These are phyloP conservation scores for Merluccius polli DNA, from an alignment of 2,797 vertebrate species.

Conservation along the genomic window DNA sequence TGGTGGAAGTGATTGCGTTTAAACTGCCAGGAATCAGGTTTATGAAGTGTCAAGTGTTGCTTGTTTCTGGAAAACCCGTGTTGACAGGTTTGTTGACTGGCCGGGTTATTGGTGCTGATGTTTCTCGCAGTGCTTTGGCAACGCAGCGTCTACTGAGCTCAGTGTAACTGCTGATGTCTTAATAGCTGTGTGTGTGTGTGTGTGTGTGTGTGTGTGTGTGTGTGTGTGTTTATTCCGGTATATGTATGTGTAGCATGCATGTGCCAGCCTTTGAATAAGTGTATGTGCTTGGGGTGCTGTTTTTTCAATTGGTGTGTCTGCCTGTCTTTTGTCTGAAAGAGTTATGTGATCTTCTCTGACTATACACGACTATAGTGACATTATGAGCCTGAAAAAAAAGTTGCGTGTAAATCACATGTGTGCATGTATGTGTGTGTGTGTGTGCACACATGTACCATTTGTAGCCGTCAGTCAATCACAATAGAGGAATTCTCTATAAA, in stretches of 20 bases:
- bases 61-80: conserved; percentile 23
- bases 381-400: conserved; percentile 52
- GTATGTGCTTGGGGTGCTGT: background rate
- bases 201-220: conserved; percentile 21
- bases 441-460: conserved; percentile 49
- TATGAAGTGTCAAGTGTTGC: conserved; percentile 19
- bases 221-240: conserved; percentile 14
- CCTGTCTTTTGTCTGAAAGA: conserved; percentile 47
- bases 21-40: conserved; percentile 8
- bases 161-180: conserved; percentile 48
- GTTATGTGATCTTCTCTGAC: conserved; percentile 73
- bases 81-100: conserved; percentile 42
- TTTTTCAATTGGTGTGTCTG: conserved; percentile 39
- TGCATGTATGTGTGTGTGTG: conserved; percentile 3
- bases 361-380: conserved; percentile 48
- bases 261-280: conserved; percentile 6
- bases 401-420: background rate
- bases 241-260: conserved; percentile 15
- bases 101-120: conserved; percentile 50
- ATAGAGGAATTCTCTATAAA: conserved; percentile 59
- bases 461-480: conserved; percentile 55
- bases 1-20: background rate
- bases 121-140: conserved; percentile 30
- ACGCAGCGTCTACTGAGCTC: conserved; percentile 37
- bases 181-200: conserved; percentile 22